Evolutionary conservation across 2,888 invertebrate genomes (phyloP).

Genomic region (Tribolium freemani): DNA sequence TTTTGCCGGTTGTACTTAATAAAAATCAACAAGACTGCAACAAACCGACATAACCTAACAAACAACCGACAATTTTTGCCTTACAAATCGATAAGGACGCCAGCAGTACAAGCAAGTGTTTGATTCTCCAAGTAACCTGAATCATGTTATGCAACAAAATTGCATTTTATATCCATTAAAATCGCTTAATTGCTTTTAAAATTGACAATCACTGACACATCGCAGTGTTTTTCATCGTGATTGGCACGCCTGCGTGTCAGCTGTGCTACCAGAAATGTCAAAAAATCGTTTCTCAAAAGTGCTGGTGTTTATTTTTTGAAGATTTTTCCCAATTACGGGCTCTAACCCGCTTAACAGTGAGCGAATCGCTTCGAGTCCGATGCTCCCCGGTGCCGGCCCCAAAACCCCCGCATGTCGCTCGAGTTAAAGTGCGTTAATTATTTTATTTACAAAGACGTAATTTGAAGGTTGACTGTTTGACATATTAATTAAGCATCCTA

Average conservation of each 20-base stretch:
- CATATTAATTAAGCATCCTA: slow-evolving; percentile 33
- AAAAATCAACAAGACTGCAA: slow-evolving; percentile 28
- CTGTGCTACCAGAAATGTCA: neutral
- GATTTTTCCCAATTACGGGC: neutral
- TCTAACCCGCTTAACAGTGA: neutral
- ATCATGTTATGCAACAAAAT: slow-evolving; percentile 46
- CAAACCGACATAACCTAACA: slow-evolving; percentile 52
- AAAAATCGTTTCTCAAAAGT: slow-evolving; percentile 1
- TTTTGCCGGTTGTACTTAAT: neutral
- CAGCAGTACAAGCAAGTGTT: slow-evolving; percentile 49
- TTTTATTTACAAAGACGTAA: slow-evolving; percentile 40
- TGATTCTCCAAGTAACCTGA: slow-evolving; percentile 54
- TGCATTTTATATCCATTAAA: slow-evolving; percentile 16
- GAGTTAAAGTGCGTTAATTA: slow-evolving; percentile 21
- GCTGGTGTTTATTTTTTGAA: slow-evolving; percentile 27
- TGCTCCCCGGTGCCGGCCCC: neutral
- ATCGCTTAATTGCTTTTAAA: neutral
- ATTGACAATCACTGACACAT: neutral
- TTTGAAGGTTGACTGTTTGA: slow-evolving; percentile 41
- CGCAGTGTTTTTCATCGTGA: neutral
- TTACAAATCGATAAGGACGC: slow-evolving; percentile 49
- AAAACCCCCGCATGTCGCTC: slow-evolving; percentile 4
- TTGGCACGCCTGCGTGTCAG: neutral
- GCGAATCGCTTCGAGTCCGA: neutral
- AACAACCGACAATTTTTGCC: slow-evolving; percentile 20